Conservation (phyloP, 2,113 vertebrate genomes). For the Indicator indicator region DNA sequence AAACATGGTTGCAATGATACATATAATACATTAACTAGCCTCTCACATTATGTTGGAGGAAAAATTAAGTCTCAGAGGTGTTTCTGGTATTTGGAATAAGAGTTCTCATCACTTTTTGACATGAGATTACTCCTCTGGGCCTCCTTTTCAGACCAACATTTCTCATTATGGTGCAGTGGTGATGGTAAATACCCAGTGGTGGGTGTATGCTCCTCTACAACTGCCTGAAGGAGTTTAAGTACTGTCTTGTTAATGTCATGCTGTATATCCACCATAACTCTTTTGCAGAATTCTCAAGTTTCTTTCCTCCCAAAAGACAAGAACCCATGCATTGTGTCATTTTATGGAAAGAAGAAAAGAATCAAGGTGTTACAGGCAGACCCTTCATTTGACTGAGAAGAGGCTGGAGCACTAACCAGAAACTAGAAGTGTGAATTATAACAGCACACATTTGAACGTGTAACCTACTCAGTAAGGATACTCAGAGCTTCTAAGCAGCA, state of each 20-base stretch:
- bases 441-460: background rate
- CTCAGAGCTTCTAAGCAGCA: background rate
- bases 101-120: constrained; percentile 35
- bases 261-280: background rate
- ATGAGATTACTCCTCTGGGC: constrained; percentile 18
- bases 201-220: background rate
- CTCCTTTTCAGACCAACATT: background rate
- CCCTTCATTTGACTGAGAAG: background rate
- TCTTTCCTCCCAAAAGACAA: background rate
- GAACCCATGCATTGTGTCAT: background rate
- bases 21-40: background rate
- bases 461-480: background rate
- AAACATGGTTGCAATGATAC: background rate
- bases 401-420: background rate
- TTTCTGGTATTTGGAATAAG: constrained; percentile 42
- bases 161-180: background rate
- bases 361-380: background rate
- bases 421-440: background rate
- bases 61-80: constrained; percentile 30
- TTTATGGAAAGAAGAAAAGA: background rate
- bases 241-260: background rate
- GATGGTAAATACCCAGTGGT: background rate
- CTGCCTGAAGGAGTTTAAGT: background rate
- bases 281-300: background rate
- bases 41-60: background rate